Conservation (phyloP, 2,113 vertebrate species). For the Labeo catla region DNA sequence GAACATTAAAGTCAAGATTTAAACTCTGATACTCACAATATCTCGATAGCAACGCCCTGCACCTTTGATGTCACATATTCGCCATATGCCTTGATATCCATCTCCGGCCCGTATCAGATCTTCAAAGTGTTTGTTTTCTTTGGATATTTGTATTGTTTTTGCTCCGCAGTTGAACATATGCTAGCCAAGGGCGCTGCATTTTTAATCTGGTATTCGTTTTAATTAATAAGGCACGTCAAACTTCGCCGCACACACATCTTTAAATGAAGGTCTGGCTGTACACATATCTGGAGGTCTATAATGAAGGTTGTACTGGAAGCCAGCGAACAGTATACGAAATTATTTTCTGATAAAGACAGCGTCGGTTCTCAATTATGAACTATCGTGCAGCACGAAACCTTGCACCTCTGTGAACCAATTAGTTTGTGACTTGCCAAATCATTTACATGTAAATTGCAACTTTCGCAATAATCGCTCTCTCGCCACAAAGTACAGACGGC, state of each 20-base stretch:
- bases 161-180: constrained; percentile 30
- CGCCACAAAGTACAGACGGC: background rate
- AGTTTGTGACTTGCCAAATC: constrained; percentile 32
- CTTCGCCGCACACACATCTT: constrained; percentile 19
- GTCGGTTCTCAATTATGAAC: constrained; percentile 39
- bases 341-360: constrained; percentile 48
- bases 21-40: background rate
- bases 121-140: constrained; percentile 29
- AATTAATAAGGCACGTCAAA: constrained; percentile 47
- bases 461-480: background rate
- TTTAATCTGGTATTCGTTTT: constrained; percentile 43
- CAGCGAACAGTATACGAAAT: constrained; percentile 18
- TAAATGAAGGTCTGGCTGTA: constrained; percentile 24
- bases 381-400: background rate
- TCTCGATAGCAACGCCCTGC: background rate
- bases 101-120: background rate
- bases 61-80: constrained; percentile 6
- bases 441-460: constrained; percentile 40
- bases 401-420: constrained; percentile 38
- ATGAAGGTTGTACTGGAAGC: constrained; percentile 5
- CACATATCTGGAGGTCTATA: constrained; percentile 35
- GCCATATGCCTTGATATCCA: background rate
- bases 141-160: constrained; percentile 35
- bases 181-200: constrained; percentile 30
- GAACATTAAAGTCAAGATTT: background rate